Conservation (phyloP, 2,888 invertebrate genomes). For the Embidobia sp. region DNA sequence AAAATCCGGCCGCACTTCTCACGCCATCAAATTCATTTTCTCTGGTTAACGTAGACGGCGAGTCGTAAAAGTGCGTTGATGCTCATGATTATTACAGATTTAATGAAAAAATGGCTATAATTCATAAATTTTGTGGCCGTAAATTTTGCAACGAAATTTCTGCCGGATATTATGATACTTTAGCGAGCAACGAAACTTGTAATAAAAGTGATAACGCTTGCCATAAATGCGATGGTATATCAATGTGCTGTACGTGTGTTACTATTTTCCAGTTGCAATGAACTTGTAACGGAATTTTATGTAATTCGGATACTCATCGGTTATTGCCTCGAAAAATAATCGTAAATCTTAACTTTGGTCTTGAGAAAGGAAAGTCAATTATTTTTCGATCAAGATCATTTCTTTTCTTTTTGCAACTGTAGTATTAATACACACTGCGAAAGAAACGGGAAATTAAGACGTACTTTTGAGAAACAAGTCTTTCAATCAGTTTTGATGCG, state of each 20-base stretch:
- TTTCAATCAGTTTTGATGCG: no score
- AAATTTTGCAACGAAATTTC: conserved; percentile 37
- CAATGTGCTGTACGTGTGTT: conserved; percentile 22
- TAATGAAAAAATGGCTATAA: conserved; percentile 35
- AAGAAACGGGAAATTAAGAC: no score
- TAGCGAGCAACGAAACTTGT: conserved; percentile 18
- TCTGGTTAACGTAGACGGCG: background rate
- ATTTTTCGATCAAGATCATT: no score
- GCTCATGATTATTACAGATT: conserved; percentile 17
- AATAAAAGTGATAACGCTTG: conserved; percentile 50
- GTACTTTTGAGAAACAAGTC: no score
- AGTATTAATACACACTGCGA: no score
- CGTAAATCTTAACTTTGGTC: no score
- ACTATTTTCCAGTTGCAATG: conserved; percentile 6
- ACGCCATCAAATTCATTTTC: conserved; percentile 9
- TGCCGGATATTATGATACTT: conserved; percentile 39
- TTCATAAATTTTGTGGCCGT: conserved; percentile 30
- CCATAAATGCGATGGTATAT: conserved; percentile 33
- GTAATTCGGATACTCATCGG: conserved; percentile 3
- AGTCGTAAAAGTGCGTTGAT: conserved; percentile 6
- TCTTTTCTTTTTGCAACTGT: no score
- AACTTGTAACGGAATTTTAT: conserved; percentile 16
- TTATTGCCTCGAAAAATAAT: background rate
- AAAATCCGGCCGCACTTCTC: background rate
- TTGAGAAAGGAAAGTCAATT: no score